These are phyloP conservation scores for Sepiola atlantica DNA, from an alignment of 2,888 invertebrate species.

Conservation along the genomic window DNA sequence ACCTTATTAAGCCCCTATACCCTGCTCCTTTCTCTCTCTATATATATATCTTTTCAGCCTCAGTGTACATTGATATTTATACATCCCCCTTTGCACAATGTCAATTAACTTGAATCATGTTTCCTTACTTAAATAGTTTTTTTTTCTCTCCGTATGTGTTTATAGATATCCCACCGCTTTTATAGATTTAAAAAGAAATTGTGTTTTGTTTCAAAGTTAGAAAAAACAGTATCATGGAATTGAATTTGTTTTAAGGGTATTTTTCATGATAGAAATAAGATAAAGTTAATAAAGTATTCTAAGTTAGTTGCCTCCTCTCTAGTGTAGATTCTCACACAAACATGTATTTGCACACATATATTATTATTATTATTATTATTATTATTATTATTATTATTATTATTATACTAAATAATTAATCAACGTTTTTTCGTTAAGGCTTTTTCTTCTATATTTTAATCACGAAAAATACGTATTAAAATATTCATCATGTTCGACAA, in stretches of 20 bases:
- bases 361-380: too few species aligned
- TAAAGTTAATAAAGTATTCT: neutral
- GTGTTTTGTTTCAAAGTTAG: neutral
- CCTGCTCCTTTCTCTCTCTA: neutral
- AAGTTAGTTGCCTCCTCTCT: too few species aligned
- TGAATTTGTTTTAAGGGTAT: neutral
- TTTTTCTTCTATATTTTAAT: too few species aligned
- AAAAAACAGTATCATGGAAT: neutral
- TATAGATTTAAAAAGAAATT: neutral
- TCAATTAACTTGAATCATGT: conserved; percentile 15
- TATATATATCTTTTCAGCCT: neutral
- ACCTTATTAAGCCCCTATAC: neutral
- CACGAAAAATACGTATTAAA: too few species aligned
- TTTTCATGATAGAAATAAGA: neutral
- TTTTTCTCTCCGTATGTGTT: neutral
- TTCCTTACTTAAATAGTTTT: neutral
- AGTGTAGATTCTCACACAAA: too few species aligned
- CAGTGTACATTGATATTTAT: neutral
- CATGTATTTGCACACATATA: too few species aligned
- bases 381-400: too few species aligned
- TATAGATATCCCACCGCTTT: neutral
- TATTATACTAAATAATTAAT: too few species aligned
- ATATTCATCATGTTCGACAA: too few species aligned
- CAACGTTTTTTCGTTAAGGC: too few species aligned
- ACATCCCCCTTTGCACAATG: neutral